Percentiles rank a stretch among this genome's conserved stretches.
phyloP scores from a whole-genome alignment of 2,797 vertebrate genomes.

The Pogoniulus pusillus region DNA sequence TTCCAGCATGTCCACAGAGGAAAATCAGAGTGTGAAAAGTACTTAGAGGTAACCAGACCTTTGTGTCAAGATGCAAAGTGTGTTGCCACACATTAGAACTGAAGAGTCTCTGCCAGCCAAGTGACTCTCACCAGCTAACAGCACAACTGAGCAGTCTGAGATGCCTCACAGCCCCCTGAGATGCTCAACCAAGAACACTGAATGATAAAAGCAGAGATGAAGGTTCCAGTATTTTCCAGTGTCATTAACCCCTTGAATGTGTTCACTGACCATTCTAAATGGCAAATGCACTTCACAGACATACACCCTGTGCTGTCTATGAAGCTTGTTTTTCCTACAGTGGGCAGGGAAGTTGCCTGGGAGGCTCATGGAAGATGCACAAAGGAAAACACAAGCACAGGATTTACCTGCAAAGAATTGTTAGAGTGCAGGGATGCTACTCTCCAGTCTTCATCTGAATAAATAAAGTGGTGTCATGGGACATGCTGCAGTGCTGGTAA shows the following conservation, averaged over 20 bases:
- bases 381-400: constrained; percentile 43
- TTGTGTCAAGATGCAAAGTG: not conserved
- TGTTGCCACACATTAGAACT: not conserved
- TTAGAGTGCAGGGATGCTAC: constrained; percentile 9
- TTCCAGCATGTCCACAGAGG: not conserved
- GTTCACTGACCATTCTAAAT: not conserved
- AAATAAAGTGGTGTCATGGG: constrained; percentile 67
- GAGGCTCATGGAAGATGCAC: constrained; percentile 5
- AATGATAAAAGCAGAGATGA: constrained; percentile 24
- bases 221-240: constrained; percentile 10
- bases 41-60: not conserved
- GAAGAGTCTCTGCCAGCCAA: not conserved
- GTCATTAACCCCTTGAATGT: not conserved
- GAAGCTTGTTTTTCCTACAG: constrained; percentile 9
- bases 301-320: not conserved
- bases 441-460: constrained; percentile 63
- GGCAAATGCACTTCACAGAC: constrained; percentile 44
- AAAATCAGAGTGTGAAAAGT: not conserved
- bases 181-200: not conserved
- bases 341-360: constrained; percentile 25
- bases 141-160: not conserved
- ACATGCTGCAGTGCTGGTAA: constrained; percentile 65
- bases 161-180: constrained; percentile 26
- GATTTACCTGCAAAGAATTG: constrained; percentile 67
- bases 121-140: not conserved